Evolutionary conservation across 2,888 invertebrate genomes (phyloP).

Genomic region (Brachyptera risi): DNA sequence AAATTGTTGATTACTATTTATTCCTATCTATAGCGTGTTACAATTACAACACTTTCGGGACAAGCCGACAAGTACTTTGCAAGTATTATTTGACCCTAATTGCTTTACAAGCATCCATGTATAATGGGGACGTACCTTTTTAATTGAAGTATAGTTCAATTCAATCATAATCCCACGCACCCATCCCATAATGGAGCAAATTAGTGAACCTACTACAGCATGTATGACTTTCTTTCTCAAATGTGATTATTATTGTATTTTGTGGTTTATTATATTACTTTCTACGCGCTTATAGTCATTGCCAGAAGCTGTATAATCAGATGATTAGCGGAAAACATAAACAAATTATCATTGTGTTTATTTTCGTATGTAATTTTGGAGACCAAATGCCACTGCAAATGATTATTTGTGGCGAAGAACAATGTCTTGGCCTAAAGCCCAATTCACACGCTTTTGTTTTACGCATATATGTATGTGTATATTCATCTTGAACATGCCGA

Average conservation of each 20-base stretch:
- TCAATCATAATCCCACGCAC: slow-evolving; percentile 1
- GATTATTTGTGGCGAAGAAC: no score
- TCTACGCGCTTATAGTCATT: neutral
- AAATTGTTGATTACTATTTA: neutral
- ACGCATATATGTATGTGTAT: neutral
- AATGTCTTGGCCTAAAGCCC: no score
- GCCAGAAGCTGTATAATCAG: no score
- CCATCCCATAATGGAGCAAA: neutral
- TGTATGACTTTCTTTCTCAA: neutral
- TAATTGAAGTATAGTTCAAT: neutral
- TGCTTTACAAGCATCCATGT: slow-evolving; percentile 1
- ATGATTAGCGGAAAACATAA: no score
- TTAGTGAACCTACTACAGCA: neutral
- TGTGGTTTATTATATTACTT: neutral
- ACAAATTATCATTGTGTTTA: no score
- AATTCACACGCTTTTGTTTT: slow-evolving; percentile 10
- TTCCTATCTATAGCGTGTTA: neutral
- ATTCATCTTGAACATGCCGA: neutral
- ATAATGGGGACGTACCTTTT: slow-evolving; percentile 8
- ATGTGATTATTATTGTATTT: neutral
- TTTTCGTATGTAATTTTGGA: no score
- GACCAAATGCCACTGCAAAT: no score
- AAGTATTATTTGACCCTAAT: slow-evolving; percentile 11
- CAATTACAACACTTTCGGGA: neutral
- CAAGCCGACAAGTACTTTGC: neutral